Evolutionary conservation across 2,888 invertebrate species (phyloP).

Genomic region (Callimorpha dominula): DNA sequence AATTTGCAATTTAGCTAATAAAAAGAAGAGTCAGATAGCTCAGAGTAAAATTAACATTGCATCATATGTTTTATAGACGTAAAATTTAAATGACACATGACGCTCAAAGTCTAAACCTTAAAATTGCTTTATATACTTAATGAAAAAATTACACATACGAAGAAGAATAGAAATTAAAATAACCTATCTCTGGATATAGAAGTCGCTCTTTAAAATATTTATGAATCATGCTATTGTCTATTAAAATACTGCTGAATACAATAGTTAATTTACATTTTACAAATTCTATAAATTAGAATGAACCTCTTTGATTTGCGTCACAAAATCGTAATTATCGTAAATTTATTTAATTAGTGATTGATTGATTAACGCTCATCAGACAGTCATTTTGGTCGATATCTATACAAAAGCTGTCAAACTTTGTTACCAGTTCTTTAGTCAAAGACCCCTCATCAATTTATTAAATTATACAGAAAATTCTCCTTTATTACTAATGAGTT

Average conservation of each 20-base stretch:
- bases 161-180: too few relatives aligned
- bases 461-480: background rate
- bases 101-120: too few relatives aligned
- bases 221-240: too few relatives aligned
- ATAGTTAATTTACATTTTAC: conserved; percentile 3
- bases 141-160: too few relatives aligned
- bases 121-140: too few relatives aligned
- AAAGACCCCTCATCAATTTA: conserved; percentile 34
- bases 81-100: too few relatives aligned
- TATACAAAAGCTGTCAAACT: conserved; percentile 62
- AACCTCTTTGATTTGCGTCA: conserved; percentile 29
- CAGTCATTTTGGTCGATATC: conserved; percentile 52
- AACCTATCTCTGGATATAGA: too few relatives aligned
- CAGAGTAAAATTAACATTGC: too few relatives aligned
- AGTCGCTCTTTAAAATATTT: background rate
- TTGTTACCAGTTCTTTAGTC: conserved; percentile 50
- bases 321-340: conserved; percentile 39
- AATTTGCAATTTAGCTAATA: too few relatives aligned
- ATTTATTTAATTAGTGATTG: conserved; percentile 56
- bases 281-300: conserved; percentile 27
- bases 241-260: background rate
- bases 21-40: too few relatives aligned
- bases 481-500: background rate
- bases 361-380: conserved; percentile 61
- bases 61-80: too few relatives aligned